Base-by-base conservation (phyloP, 2,113 vertebrate species). In the Cyprinus carpio region DNA sequence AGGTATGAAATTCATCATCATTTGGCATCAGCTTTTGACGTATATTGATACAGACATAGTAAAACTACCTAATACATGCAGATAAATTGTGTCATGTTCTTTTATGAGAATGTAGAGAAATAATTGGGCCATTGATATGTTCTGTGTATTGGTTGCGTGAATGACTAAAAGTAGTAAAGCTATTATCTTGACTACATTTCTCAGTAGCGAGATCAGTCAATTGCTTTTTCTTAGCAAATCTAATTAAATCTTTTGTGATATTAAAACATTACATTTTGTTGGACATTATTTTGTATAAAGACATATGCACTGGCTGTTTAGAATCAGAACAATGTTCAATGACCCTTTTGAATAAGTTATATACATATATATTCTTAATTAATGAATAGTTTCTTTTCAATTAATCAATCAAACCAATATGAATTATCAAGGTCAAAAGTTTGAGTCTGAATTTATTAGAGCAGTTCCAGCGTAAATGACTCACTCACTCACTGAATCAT, bases 1-100 rank as follows among this genome's bases (percentile, higher is more conserved):
- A 31, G 34, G 72, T 78, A 67, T 78, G 78, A 83, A 37, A 85
- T 71, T 54, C 56, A 60, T 87, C 77, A 87, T 69, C 54, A 29
- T 76, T 83, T 49, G 43, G 37, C 20, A 37, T 37, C 43, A 49
- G 49, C 4, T 56, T 56, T 69, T 71, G 43, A 10, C 29, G 0
- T 72, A 16, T 72, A 82, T 18, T 82, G 67, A 72, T 58, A 58
- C 49, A 71, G 40, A 4, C 65, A 15, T 51, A 31, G 29, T n/a
- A 51, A 72, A 83, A 37, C 49, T 56, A 11, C 23, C 10, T 20
- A 46, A 31, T 13, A 60, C 13, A 13, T 23, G 10, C 27, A 31
- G 46, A 51, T 25, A 64, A 54, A 49, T n/a, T 37, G 16, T 51
- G 37, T 51, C 62, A 69, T 40, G 76, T 40, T 60, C 31, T 49